These are phyloP conservation scores for Dasyprocta punctata DNA, from an alignment of 2,113 vertebrate species.

Conservation along the genomic window DNA sequence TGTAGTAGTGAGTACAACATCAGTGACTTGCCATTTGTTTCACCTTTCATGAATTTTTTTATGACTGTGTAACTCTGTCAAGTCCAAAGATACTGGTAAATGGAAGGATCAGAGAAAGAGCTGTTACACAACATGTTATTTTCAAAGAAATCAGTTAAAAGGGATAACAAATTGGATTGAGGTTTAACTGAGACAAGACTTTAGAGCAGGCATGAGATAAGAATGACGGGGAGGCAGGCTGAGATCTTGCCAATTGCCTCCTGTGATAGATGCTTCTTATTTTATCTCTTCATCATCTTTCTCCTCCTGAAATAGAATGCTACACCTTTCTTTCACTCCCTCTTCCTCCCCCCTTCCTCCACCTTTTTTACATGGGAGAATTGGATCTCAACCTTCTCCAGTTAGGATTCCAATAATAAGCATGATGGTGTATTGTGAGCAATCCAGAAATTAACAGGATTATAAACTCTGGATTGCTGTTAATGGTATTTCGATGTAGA, in stretches of 20 bases:
- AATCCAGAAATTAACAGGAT: background rate
- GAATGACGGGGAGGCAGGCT: background rate
- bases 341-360: too few species aligned
- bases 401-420: background rate
- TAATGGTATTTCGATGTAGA: background rate
- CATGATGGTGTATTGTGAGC: background rate
- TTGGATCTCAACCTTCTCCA: background rate
- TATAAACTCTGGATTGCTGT: background rate
- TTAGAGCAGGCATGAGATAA: background rate
- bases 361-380: rapidly evolving
- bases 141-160: background rate
- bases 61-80: background rate
- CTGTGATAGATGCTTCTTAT: background rate
- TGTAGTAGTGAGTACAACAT: background rate
- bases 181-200: background rate
- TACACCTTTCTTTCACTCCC: background rate
- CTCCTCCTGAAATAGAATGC: background rate
- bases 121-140: background rate
- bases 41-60: background rate
- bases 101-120: background rate
- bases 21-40: background rate
- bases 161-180: background rate
- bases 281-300: background rate
- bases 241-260: background rate
- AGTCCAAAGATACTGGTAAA: background rate